Evolutionary conservation across 1,140 invertebrate genomes (phyloP), one percentile per base, ranked within the genome.

Genomic region (Pseudobourletiella spinata): DNA sequence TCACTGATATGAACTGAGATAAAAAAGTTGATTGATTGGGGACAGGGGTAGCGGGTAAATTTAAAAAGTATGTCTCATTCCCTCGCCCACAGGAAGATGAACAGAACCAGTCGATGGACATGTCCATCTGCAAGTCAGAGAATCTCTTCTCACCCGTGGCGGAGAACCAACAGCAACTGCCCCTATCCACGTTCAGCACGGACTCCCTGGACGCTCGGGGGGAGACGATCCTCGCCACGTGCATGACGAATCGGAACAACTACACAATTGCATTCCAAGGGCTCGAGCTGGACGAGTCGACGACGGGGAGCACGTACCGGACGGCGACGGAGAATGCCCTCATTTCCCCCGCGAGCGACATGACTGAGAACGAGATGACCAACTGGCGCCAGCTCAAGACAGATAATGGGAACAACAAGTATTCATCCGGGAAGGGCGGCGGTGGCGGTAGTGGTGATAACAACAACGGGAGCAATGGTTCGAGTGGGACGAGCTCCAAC

Each of bases 251-350:
- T 72, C 92, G 92, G 78, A 86, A 92, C 73, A 94, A 93, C 76
- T 95, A 95, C 73, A 95, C 90, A 55, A 92, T 95, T 71, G 90
- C 90, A 51, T 94, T 94, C 71, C 89, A 94, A 78, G 63, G 63
- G 6, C 8, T 57, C 4, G 89, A 88, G 42, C 43, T 61, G 57
- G 63, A 68, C n/a, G 54, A 55, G n/a, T 59, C 59, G 2, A 64
- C 55, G 6, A 65, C 66, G 3, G 35, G 58, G 4, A 59, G 56
- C 39, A 63, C 64, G 2, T 66, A 63, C 51, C 39, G 59, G 32
- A 66, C 64, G 6, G 60, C 60, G 3, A 39, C 39, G 50, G 54
- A 43, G 22, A 46, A 30, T 24, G 30, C 28, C 11, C 8, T 55
- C 11, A 42, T 54, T 2, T 57, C 63, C 22, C 35, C 58, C 4